phyloP scores from a whole-genome alignment of 1,140 invertebrate genomes.

The Eumeta japonica region DNA sequence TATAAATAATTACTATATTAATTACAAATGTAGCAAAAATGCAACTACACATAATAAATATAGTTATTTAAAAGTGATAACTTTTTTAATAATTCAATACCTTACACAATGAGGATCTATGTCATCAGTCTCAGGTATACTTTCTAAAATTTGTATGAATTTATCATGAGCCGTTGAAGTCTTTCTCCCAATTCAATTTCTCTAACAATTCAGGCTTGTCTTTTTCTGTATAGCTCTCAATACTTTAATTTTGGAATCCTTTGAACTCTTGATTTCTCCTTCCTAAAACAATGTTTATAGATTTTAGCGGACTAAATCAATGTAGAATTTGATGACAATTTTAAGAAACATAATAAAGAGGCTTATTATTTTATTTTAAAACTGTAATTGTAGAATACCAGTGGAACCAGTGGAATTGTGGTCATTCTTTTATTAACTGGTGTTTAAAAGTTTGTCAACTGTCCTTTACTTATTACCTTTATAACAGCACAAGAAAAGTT shows the following conservation, averaged over 20 bases:
- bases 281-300: constrained; percentile 35
- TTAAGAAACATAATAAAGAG: not conserved
- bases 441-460: too few species aligned
- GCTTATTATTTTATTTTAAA: not conserved
- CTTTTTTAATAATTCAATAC: too few species aligned
- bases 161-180: constrained; percentile 86
- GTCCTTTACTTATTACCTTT: too few species aligned
- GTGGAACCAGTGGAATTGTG: too few species aligned
- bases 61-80: too few species aligned
- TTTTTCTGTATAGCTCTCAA: constrained; percentile 87
- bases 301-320: not conserved
- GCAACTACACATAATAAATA: too few species aligned
- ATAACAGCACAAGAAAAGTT: too few species aligned
- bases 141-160: constrained; percentile 82
- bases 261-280: constrained; percentile 84
- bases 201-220: constrained; percentile 71
- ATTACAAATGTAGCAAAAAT: too few species aligned
- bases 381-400: too few species aligned
- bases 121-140: constrained; percentile 67
- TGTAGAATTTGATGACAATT: not conserved
- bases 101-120: constrained; percentile 57
- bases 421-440: too few species aligned
- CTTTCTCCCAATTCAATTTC: constrained; percentile 81
- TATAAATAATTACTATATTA: too few species aligned
- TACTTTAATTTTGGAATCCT: constrained; percentile 84